Evolutionary conservation across 1,140 invertebrate genomes (phyloP).

Genomic region (Ips nitidus): DNA sequence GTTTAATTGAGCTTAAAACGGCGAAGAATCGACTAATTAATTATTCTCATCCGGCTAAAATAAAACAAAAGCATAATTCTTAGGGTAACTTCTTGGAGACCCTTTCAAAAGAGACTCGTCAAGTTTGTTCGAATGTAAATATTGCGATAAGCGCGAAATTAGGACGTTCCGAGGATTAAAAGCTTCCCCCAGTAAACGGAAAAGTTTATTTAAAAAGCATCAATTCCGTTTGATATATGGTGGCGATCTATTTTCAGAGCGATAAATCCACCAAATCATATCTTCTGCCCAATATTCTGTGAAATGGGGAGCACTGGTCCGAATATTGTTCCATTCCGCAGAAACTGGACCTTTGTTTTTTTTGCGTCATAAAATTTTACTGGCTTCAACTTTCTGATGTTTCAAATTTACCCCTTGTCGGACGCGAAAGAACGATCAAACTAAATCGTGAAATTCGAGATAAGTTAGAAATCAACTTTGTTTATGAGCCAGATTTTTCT

Average conservation of each 20-base stretch:
- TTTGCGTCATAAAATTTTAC: slow-evolving; percentile 13
- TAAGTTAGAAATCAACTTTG: too few relatives aligned
- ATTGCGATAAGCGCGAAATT: neutral
- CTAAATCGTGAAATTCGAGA: too few relatives aligned
- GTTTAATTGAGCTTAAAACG: neutral
- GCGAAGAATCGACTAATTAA: slow-evolving; percentile 1
- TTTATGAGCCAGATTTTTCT: too few relatives aligned
- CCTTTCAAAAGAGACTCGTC: neutral
- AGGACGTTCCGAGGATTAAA: neutral
- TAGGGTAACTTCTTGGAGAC: neutral
- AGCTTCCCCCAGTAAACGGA: neutral
- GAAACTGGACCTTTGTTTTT: slow-evolving; percentile 5
- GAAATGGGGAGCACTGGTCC: slow-evolving; percentile 13
- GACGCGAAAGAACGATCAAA: neutral
- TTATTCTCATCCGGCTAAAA: neutral
- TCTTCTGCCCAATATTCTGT: slow-evolving; percentile 20
- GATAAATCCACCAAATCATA: slow-evolving; percentile 18
- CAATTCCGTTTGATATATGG: neutral
- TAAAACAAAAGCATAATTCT: neutral
- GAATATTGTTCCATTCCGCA: slow-evolving; percentile 8
- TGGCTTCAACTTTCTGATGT: slow-evolving; percentile 3
- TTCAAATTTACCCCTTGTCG: neutral
- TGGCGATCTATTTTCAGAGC: slow-evolving; percentile 9
- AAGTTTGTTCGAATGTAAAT: neutral
- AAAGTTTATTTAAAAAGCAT: slow-evolving; percentile 11